Base-by-base conservation (phyloP, 1,140 invertebrate genomes). In the Bactericera cockerelli region DNA sequence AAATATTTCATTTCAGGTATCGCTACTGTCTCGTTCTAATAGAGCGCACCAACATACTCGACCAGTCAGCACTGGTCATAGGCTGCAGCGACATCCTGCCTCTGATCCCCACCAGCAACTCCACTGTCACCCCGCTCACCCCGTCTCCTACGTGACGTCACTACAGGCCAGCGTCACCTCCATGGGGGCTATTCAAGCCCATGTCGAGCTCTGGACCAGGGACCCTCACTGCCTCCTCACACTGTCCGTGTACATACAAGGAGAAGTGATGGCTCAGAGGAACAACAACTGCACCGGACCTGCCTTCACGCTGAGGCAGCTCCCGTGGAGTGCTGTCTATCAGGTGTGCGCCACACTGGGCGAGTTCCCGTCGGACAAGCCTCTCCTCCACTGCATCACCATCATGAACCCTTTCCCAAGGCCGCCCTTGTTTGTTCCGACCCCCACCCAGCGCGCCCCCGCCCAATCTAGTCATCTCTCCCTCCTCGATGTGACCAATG, bases 11-110 rank as follows among this genome's bases (percentile, higher is more conserved):
- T n/a, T n/a, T 54, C 54, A 71, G 70, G 2, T 78, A 78, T 59
- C 71, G 77, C 14, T 77, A 78, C 57, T 78, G 77, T 59, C 66
- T 79, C 0, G 73, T 76, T 2, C 65, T 79, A 2, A 57, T 78
- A 1, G 70, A 77, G 26, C 67, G 75, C 0, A 66, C 62, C 2
- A 66, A 60, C 1, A 69, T 68, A n/a, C 60, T 62, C 11, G 75
- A 76, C 53, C 73, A 77, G 25, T 67, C 74, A 2, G 69, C 72
- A 0, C 67, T 78, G 1, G 73, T 75, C 14, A 63, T 77, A 1
- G 77, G 76, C 0, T 79, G 77, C 61, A 78, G 76, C 58, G 76
- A 77, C 42, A 67, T 76, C 2, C 72, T 79, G 4, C 61, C 70
- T 0, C 63, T 78, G 4, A 66, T 72, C 25, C 69, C 71, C 14